Evolutionary conservation across 2,113 vertebrate species (phyloP).

Genomic region (Gallinago media): DNA sequence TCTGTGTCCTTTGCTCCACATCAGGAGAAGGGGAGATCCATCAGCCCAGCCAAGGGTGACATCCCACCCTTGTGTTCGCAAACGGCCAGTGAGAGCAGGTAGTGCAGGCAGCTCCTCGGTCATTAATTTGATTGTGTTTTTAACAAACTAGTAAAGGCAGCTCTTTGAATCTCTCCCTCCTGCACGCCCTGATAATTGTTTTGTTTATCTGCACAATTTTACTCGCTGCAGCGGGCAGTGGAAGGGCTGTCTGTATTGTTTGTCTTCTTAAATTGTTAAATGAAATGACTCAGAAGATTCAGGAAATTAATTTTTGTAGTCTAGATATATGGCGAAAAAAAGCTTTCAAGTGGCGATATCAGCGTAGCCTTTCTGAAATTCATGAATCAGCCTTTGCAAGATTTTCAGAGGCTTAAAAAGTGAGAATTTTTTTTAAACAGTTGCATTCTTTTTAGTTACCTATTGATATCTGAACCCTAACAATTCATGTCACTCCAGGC

Average conservation of each 20-base stretch:
- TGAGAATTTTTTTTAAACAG: background rate
- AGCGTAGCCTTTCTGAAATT: conserved; percentile 30
- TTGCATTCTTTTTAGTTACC: conserved; percentile 21
- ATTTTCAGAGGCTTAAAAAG: conserved; percentile 19
- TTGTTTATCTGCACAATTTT: conserved; percentile 47
- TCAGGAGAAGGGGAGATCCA: too few species aligned
- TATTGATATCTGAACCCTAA: conserved; percentile 50
- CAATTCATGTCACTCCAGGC: conserved; percentile 8
- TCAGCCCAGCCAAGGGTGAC: background rate
- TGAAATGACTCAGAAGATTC: conserved; percentile 58
- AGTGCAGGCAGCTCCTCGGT: background rate
- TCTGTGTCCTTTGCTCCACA: fast-evolving
- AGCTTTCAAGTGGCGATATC: conserved; percentile 49
- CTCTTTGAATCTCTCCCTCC: conserved; percentile 34
- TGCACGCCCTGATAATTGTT: conserved; percentile 31
- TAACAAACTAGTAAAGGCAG: background rate
- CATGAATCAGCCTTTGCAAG: background rate
- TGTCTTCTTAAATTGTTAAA: conserved; percentile 48
- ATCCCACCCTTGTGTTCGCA: background rate
- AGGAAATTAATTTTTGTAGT: conserved; percentile 68
- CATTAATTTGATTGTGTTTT: conserved; percentile 19
- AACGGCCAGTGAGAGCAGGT: background rate
- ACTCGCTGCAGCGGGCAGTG: background rate
- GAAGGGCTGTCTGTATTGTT: conserved; percentile 11
- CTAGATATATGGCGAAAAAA: background rate